phyloP scores from a whole-genome alignment of 2,888 invertebrate species.

The Lithodes maja region DNA sequence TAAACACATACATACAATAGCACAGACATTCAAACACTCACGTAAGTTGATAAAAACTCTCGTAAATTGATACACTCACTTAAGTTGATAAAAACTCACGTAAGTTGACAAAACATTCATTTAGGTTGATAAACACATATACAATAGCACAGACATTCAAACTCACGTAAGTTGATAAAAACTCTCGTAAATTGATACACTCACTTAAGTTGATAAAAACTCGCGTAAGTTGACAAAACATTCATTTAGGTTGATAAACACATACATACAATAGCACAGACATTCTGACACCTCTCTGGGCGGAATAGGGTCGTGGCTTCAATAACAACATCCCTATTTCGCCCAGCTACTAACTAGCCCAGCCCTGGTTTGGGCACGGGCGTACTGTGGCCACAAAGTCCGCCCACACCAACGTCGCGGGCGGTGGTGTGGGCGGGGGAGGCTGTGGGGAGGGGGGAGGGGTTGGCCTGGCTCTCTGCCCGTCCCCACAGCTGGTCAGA shows the following conservation, averaged over 20 bases:
- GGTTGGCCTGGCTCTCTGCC: slow-evolving; percentile 47
- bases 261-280: not conserved
- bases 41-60: too few species aligned
- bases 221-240: too few species aligned
- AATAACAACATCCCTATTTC: slow-evolving; percentile 14
- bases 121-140: too few species aligned
- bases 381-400: not conserved
- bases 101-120: too few species aligned
- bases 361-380: not conserved
- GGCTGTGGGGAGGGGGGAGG: slow-evolving; percentile 37
- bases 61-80: too few species aligned
- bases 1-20: too few species aligned
- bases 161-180: too few species aligned
- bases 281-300: slow-evolving; percentile 1
- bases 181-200: too few species aligned
- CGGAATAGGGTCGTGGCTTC: not conserved
- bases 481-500: slow-evolving; percentile 2
- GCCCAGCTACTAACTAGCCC: not conserved
- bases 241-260: too few species aligned
- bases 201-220: too few species aligned
- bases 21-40: not conserved
- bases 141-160: not conserved
- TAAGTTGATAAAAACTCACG: too few species aligned
- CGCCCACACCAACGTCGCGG: slow-evolving; percentile 36
- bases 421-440: slow-evolving; percentile 24